phyloP scores from a whole-genome alignment of 2,113 vertebrate species.

The Bolborhynchus lineola region DNA sequence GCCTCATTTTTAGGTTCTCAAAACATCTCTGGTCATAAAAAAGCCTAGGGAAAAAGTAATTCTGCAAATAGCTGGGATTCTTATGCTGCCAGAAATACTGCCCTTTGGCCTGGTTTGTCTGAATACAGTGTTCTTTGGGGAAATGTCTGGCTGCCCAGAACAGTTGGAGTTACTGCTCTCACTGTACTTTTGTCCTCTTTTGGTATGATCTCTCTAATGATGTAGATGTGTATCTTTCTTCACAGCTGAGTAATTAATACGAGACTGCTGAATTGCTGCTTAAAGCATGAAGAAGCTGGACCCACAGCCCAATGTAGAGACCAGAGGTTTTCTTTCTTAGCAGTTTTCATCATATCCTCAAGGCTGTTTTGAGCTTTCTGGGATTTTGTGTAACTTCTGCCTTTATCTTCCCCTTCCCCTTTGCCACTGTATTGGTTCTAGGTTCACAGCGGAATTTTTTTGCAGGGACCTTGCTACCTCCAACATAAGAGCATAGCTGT shows the following conservation, averaged over 20 bases:
- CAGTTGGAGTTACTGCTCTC: background rate
- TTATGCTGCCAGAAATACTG: background rate
- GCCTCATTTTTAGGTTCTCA: background rate
- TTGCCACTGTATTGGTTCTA: background rate
- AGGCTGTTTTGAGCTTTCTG: background rate
- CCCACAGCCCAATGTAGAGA: background rate
- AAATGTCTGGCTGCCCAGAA: background rate
- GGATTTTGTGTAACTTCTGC: background rate
- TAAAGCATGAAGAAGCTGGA: background rate
- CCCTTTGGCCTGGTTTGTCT: conserved; percentile 8
- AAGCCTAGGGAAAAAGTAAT: background rate
- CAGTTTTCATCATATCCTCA: background rate
- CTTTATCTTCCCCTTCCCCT: background rate
- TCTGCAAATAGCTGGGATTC: background rate
- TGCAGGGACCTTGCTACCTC: background rate
- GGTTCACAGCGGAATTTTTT: background rate
- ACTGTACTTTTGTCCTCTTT: background rate
- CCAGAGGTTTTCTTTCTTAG: background rate
- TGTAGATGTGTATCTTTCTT: background rate
- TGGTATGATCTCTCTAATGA: background rate
- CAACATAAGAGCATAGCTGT: background rate
- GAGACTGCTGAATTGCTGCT: background rate
- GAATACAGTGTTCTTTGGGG: background rate
- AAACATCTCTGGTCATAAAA: background rate
- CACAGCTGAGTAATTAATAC: background rate